A percentile compares a stretch with the other conserved stretches of the same genome.
phyloP scores from a whole-genome alignment of 1,140 invertebrate genomes.

The Cheumatopsyche charites region DNA sequence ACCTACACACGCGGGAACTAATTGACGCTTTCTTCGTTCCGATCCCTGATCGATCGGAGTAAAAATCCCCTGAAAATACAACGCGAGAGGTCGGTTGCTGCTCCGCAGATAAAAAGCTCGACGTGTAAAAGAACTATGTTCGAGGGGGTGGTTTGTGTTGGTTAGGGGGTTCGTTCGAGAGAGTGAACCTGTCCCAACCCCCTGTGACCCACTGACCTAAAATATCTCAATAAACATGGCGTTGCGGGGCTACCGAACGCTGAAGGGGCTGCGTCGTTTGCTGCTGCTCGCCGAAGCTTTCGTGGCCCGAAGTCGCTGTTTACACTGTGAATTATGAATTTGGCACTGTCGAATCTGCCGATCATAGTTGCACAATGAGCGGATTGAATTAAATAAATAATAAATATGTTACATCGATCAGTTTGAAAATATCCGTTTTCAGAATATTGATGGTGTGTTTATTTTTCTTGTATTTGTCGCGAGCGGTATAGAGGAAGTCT shows the following conservation, averaged over 20 bases:
- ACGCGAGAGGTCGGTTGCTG: too few species aligned
- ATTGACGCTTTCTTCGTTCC: neutral
- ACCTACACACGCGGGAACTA: constrained; percentile 2
- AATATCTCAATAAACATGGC: constrained; percentile 38
- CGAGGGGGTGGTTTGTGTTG: neutral
- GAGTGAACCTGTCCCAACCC: constrained; percentile 32
- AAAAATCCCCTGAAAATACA: too few species aligned
- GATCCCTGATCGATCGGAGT: neutral
- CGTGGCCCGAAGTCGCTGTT: too few species aligned
- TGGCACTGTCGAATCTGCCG: too few species aligned
- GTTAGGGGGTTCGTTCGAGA: constrained; percentile 18
- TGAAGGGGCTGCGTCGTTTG: neutral
- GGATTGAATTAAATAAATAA: too few species aligned
- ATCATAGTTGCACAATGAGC: too few species aligned
- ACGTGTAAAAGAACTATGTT: too few species aligned
- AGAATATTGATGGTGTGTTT: neutral
- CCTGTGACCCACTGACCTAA: constrained; percentile 42
- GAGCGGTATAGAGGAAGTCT: neutral
- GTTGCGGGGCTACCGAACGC: constrained; percentile 6
- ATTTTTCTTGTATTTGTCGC: constrained; percentile 9
- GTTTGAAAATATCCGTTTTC: too few species aligned
- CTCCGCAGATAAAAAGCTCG: too few species aligned
- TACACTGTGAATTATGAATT: too few species aligned
- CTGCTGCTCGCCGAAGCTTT: too few species aligned
- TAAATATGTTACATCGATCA: too few species aligned